Evolutionary conservation across 2,797 vertebrate species (phyloP).

Genomic region (Sebastiscus tertius): DNA sequence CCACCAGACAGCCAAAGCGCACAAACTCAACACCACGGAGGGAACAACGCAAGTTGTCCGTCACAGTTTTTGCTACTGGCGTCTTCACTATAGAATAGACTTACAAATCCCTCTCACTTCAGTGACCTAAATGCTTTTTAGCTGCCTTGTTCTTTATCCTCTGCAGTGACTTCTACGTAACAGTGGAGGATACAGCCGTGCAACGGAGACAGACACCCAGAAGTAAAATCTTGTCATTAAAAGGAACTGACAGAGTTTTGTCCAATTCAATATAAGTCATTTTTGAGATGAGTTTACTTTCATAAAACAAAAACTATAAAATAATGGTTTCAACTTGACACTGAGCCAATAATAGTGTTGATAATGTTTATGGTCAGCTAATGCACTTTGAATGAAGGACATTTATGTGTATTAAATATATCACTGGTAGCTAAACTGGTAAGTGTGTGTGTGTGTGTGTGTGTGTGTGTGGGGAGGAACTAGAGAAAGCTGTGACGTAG

Average conservation of each 20-base stretch:
- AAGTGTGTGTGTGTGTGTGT: neutral
- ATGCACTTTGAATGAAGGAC: neutral
- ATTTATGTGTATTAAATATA: neutral
- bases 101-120: slow-evolving; percentile 18
- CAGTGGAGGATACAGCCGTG: neutral
- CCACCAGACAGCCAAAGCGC: slow-evolving; percentile 40
- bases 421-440: neutral
- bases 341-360: neutral
- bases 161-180: slow-evolving; percentile 2
- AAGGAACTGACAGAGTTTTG: neutral
- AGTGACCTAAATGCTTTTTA: slow-evolving; percentile 33
- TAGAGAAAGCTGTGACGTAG: neutral
- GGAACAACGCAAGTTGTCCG: slow-evolving; percentile 9
- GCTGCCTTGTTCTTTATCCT: slow-evolving; percentile 8
- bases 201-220: neutral
- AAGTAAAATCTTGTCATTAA: neutral
- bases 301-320: neutral
- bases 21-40: slow-evolving; percentile 11
- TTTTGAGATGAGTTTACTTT: neutral
- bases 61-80: slow-evolving; percentile 23
- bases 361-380: neutral
- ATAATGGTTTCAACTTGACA: neutral
- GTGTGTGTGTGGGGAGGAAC: neutral
- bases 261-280: neutral
- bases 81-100: slow-evolving; percentile 11